Evolutionary conservation across 2,113 vertebrate species (phyloP), one percentile per base, ranked within the genome.

Genomic region (Scartelaos histophorus): DNA sequence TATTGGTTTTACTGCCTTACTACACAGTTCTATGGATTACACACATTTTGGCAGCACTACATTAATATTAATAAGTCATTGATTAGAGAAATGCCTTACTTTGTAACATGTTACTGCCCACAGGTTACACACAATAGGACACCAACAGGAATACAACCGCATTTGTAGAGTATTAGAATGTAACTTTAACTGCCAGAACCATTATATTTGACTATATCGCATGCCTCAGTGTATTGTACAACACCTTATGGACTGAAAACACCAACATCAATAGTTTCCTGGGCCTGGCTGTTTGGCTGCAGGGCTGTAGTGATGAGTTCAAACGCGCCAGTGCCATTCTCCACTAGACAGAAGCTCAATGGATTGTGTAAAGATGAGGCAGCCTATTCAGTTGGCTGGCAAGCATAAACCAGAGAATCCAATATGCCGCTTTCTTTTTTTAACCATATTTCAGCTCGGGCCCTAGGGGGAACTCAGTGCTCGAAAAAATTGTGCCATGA

Each of bases 281-380:
- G 11, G 29, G 70, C 56, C 74, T 74, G 73, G 70, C 69, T 69
- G 65, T 54, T 64, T 56, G 13, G 35, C 51, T 74, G 68, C 47
- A 71, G 54, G 69, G 70, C 46, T 17, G 65, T 21, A 54, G 19
- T 54, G 51, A 16, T 22, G 70, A 66, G 35, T 73, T 78, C 66
- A 75, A 77, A 79, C 34, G 34, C 69, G 78, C 64, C 74, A 64
- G 67, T 56, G 75, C 79, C 69, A 16, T 70, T 80, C 67, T 83
- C 58, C 58, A 51, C 69, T 9, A 64, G 76, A 74, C 78, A 81
- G 74, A 73, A 85, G 80, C 71, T 86, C 86, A 78, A 82, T 83
- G 71, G 76, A 81, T 49, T 57, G 80, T 80, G 58, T 38, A 57
- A 69, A 82, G 79, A 76, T 66, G 78, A 85, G 81, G 47, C 64